Percentiles rank a stretch among this genome's conserved stretches.
Evolutionary conservation across 2,888 invertebrate species (phyloP).

Genomic region (Amphipoea lucens): DNA sequence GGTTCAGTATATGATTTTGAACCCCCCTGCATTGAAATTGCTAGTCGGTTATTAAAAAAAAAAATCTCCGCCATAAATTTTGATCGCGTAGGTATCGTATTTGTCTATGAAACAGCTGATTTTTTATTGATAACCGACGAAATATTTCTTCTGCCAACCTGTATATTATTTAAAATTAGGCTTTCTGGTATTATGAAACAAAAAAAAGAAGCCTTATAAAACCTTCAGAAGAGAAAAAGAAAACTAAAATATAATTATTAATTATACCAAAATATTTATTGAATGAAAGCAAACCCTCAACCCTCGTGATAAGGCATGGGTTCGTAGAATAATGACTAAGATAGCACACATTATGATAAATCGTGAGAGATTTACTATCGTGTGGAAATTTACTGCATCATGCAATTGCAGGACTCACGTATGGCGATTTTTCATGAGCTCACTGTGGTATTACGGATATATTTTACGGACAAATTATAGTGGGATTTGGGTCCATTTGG

Average conservation of each 20-base stretch:
- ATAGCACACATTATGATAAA: conserved; percentile 51
- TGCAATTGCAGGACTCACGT: conserved; percentile 55
- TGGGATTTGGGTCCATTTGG: conserved; percentile 47
- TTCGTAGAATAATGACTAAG: conserved; percentile 43
- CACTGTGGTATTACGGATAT: conserved; percentile 52
- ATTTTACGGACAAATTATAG: conserved; percentile 59
- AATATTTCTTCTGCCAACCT: background rate
- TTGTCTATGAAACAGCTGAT: background rate
- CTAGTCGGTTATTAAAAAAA: too few relatives aligned
- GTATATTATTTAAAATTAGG: background rate
- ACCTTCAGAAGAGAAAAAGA: too few relatives aligned
- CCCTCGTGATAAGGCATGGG: conserved; percentile 17
- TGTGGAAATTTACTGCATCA: conserved; percentile 60
- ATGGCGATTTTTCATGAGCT: conserved; percentile 61
- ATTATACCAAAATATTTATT: conserved; percentile 16
- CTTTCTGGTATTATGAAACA: background rate
- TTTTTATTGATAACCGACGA: background rate
- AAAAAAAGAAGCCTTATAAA: background rate
- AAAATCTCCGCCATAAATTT: too few relatives aligned
- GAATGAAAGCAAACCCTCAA: background rate
- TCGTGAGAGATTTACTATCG: conserved; percentile 45
- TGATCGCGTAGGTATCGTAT: too few relatives aligned
- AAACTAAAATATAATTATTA: background rate
- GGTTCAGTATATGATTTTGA: too few relatives aligned
- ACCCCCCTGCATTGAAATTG: too few relatives aligned